Base-by-base conservation (phyloP, 2,888 invertebrate genomes). In the Cinara cedri region DNA sequence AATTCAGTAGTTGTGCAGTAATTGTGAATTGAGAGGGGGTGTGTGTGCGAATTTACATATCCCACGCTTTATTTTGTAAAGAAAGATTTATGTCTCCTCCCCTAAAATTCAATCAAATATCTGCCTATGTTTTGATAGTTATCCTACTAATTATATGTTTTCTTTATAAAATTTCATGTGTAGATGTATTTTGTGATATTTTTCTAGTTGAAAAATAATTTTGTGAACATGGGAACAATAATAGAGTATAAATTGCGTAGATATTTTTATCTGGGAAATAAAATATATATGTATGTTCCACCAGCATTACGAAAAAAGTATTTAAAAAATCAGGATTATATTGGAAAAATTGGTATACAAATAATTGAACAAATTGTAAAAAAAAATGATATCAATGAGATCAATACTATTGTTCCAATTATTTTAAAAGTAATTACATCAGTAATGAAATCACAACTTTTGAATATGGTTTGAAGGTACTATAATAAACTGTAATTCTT, bases 331-430 rank as follows among this genome's bases (percentile, higher is more conserved):
- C 51, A 21, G 10, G 1, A 21, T 14, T 11, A 8, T 3, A 4
- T 19, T 10, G 11, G 54, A 24, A 6, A 24, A 2, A 26, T 0
- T 1, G 66, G 76, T 46, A 0, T 68, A 24, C 9, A 19, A 34
- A 10, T 76, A 19, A 76, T 76, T 68, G 26, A 6, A 16, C 24
- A 57, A 0, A 57, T 76, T 16, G n/a, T 76, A 3, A 2, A 16
- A 0, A 46, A 57, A 68, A 68, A 49, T 6, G 24, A 26, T 9
- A 14, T 4, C 21, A 10, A 44, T 19, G 46, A 66, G 2, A 76
- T 76, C 10, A 16, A 76, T 57, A 57, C 76, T 13, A 66, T 76
- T 26, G 11, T 76, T 19, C 66, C 66, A 26, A 68, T 68, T 24
- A 44, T 76, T 16, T 46, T 57, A 76, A 76, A 76, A 10, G 76